Percentiles rank a stretch among this genome's conserved stretches.
Conservation (phyloP, 2,113 vertebrate species). For the Heptranchias perlo region DNA sequence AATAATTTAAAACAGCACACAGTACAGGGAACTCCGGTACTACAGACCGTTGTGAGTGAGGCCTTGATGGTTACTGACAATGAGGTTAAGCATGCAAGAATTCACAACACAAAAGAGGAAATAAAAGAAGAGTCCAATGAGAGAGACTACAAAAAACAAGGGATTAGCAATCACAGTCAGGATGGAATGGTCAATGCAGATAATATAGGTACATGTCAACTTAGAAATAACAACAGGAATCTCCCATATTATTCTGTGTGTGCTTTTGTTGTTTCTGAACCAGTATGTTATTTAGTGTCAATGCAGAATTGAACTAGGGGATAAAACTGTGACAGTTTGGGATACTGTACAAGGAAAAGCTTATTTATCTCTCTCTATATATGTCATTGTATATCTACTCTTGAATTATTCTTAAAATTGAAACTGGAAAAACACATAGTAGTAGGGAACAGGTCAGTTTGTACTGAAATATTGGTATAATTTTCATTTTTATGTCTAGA, state of each 20-base stretch:
- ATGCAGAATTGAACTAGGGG: not conserved
- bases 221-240: not conserved
- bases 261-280: not conserved
- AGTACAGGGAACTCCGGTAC: not conserved
- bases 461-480: not conserved
- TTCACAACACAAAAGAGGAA: not conserved
- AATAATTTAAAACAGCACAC: not conserved
- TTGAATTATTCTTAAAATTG: not conserved
- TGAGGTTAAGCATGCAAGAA: not conserved
- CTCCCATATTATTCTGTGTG: not conserved
- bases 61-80: not conserved
- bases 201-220: constrained; percentile 17
- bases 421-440: not conserved
- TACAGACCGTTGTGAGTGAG: not conserved
- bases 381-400: not conserved
- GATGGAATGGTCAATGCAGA: not conserved
- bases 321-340: not conserved
- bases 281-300: not conserved
- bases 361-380: not conserved
- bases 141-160: not conserved
- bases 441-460: not conserved
- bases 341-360: not conserved
- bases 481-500: not conserved
- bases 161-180: not conserved
- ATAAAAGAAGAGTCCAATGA: not conserved